phyloP scores from a whole-genome alignment of 1,140 invertebrate species.

The Anastrepha ludens region DNA sequence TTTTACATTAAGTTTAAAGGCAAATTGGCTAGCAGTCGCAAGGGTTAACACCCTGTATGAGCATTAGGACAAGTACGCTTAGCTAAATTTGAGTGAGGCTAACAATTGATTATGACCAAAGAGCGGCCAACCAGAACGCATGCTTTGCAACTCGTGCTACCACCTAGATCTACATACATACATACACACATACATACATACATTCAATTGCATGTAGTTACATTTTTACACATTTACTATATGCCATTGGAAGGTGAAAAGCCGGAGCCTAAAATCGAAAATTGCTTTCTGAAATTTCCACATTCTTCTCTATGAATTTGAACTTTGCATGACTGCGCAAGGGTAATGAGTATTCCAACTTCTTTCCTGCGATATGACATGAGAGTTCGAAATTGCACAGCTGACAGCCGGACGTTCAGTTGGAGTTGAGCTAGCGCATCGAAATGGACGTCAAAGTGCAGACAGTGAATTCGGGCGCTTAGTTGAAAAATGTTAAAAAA shows the following conservation, averaged over 20 bases:
- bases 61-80: background rate
- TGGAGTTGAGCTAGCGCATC: conserved; percentile 46
- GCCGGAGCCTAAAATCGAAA: background rate
- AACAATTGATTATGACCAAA: conserved; percentile 22
- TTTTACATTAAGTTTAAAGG: background rate
- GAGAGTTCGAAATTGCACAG: conserved; percentile 34
- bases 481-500: background rate
- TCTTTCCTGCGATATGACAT: background rate
- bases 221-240: background rate
- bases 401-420: conserved; percentile 26
- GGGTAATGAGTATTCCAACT: conserved; percentile 46
- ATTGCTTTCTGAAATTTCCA: background rate
- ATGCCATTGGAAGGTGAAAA: background rate
- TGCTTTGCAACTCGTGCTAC: conserved; percentile 30
- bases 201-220: no score
- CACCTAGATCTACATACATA: background rate
- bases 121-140: conserved; percentile 40
- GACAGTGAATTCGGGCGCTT: background rate
- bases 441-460: conserved; percentile 33
- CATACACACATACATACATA: background rate
- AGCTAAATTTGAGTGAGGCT: background rate
- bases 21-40: background rate
- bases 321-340: conserved; percentile 55
- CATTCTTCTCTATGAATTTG: conserved; percentile 1
- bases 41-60: background rate